Conservation (phyloP, 2,888 invertebrate species). For the Xestia ashworthii region DNA sequence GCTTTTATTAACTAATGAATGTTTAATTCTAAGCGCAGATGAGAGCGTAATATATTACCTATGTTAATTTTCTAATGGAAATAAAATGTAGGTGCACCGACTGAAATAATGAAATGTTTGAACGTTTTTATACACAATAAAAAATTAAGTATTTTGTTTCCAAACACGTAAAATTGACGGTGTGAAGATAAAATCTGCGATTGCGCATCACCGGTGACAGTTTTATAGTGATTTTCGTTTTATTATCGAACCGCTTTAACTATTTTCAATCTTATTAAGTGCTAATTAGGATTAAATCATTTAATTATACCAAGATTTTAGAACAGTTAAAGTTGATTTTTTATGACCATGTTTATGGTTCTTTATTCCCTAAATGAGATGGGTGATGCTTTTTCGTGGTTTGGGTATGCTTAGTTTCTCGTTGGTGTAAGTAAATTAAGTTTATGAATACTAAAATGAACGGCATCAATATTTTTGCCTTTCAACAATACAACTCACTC, state of each 20-base stretch:
- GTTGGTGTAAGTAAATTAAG: constrained; percentile 2
- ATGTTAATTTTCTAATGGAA: constrained; percentile 60
- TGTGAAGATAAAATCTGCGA: constrained; percentile 64
- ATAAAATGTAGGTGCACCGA: constrained; percentile 49
- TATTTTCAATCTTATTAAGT: constrained; percentile 56
- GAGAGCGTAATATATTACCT: constrained; percentile 23
- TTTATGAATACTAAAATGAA: constrained; percentile 4
- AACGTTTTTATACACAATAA: constrained; percentile 50
- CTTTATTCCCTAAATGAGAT: constrained; percentile 38
- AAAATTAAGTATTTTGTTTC: constrained; percentile 57
- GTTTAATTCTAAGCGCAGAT: constrained; percentile 34
- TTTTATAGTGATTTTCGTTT: constrained; percentile 60
- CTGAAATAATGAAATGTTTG: constrained; percentile 44
- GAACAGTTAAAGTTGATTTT: constrained; percentile 37
- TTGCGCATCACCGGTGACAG: constrained; percentile 53
- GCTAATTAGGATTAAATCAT: constrained; percentile 64
- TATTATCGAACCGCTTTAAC: constrained; percentile 40
- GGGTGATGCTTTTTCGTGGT: constrained; percentile 14
- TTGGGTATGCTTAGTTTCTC: constrained; percentile 19
- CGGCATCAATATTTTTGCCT: not conserved
- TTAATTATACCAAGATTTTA: constrained; percentile 48
- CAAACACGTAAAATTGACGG: constrained; percentile 59
- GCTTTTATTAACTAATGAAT: constrained; percentile 43
- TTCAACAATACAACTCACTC: not conserved
- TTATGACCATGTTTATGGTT: constrained; percentile 47